Evolutionary conservation across 1,140 invertebrate species (phyloP), one percentile per base, ranked within the genome.

Genomic region (Tigriopus japonicus): DNA sequence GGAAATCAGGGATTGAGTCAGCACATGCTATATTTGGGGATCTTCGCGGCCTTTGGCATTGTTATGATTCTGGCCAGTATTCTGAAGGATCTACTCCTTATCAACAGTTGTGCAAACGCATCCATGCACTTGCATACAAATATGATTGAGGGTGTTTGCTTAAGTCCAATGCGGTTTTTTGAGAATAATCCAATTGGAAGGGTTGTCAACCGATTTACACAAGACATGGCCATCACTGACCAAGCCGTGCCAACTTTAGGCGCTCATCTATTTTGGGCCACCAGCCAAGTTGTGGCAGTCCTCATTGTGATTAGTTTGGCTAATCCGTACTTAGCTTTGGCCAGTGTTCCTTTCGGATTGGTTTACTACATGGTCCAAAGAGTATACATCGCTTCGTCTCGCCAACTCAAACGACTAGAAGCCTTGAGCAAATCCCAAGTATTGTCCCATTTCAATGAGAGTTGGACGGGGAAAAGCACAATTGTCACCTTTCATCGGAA

Each of bases 121-220:
- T 65, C 67, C 41, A 40, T 21, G 52, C 12, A 55, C 10, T 51
- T 72, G 7, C 63, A 70, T 55, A 65, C 66, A 17, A 63, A 70
- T 19, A 64, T 71, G 63, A 59, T 71, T 10, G 17, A 9, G 13
- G 62, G 64, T 40, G 80, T 84, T 65, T 67, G 87, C 65, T 74
- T 71, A 60, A 78, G 77, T 65, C 79, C 83, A 17, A 79, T 82
- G 72, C 71, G 70, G 55, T 87, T 87, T 76, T 87, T 86, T 72
- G 83, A 87, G 67, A 75, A 75, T 7, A 90, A 86, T 70, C 84
- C 85, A 1, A 78, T 79, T 6, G 89, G 76, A 13, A 68, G 75
- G 24, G 71, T 76, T 43, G 63, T 76, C 14, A 76, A 77, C 67
- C 62, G 75, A 42, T 76, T 75, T 62, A 66, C 71, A 6, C 72